Evolutionary conservation across 1,140 invertebrate species (phyloP).

Genomic region (Pogonomyrmex californicus): DNA sequence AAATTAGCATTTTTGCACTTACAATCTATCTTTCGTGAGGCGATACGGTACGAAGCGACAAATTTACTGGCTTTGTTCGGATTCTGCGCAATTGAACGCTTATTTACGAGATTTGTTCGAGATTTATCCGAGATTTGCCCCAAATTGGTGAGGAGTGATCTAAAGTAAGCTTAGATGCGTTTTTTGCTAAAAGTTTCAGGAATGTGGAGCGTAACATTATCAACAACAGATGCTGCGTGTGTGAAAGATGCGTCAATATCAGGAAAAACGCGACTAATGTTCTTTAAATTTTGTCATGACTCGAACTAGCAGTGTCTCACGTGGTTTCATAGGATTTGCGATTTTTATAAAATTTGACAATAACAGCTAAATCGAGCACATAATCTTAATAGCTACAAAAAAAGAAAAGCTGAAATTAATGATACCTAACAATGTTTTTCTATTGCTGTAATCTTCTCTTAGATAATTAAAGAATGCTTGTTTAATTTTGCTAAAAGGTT

Average conservation of each 20-base stretch:
- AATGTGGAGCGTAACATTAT: slow-evolving; percentile 32
- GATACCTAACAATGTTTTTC: neutral
- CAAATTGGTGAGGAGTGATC: slow-evolving; percentile 29
- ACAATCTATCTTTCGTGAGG: neutral
- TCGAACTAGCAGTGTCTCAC: neutral
- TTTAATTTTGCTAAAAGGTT: neutral
- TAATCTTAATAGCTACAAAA: neutral
- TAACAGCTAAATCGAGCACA: neutral
- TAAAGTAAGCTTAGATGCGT: neutral
- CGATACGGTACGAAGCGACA: neutral
- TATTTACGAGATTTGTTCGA: neutral
- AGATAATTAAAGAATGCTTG: neutral
- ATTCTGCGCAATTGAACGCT: neutral
- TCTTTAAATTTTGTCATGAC: neutral
- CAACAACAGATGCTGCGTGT: slow-evolving; percentile 55
- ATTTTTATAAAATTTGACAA: slow-evolving; percentile 1
- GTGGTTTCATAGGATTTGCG: neutral
- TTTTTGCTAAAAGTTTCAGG: neutral
- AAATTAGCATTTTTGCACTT: slow-evolving; percentile 11
- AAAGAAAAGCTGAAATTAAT: neutral
- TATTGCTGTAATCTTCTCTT: neutral
- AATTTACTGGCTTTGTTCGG: neutral
- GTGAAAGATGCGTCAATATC: neutral
- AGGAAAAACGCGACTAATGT: neutral
- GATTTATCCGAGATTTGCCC: neutral